Percentiles rank a stretch among this genome's conserved stretches.
phyloP scores from a whole-genome alignment of 1,140 invertebrate genomes.

The Ips typographus region DNA sequence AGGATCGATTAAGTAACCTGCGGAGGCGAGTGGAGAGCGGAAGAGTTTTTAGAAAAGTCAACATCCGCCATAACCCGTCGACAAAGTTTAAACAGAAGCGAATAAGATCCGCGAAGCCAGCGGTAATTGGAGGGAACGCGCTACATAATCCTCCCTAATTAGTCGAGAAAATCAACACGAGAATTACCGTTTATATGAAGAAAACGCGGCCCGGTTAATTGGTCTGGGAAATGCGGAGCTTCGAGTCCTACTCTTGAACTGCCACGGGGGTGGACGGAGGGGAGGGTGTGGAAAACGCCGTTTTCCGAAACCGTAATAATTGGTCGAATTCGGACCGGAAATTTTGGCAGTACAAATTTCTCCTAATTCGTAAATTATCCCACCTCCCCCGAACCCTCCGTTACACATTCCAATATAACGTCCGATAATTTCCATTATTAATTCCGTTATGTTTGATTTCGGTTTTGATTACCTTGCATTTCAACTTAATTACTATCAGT shows the following conservation, averaged over 20 bases:
- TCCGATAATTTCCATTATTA: conserved; percentile 30
- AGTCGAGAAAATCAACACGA: conserved; percentile 34
- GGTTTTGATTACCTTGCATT: conserved; percentile 38
- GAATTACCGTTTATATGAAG: conserved; percentile 30
- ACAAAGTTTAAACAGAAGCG: conserved; percentile 30
- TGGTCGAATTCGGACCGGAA: conserved; percentile 13
- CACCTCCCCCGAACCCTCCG: not conserved
- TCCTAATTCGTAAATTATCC: conserved; percentile 20
- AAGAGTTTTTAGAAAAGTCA: conserved; percentile 26
- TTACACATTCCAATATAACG: not conserved
- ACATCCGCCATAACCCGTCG: conserved; percentile 29
- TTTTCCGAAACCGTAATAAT: conserved; percentile 6
- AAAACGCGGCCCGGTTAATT: conserved; percentile 27
- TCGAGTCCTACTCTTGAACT: not conserved
- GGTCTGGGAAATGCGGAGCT: conserved; percentile 18
- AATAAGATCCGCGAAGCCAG: conserved; percentile 28
- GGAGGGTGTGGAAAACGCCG: not conserved
- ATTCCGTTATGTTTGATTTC: conserved; percentile 36
- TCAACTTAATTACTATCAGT: conserved; percentile 24
- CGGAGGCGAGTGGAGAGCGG: conserved; percentile 18
- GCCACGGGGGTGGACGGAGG: not conserved
- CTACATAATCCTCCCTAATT: conserved; percentile 33
- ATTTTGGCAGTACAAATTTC: conserved; percentile 5
- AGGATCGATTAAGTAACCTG: conserved; percentile 25
- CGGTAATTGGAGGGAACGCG: conserved; percentile 30